A percentile compares a stretch with the other conserved stretches of the same genome.
phyloP scores from a whole-genome alignment of 2,797 vertebrate species.

The Cossypha dichroa region DNA sequence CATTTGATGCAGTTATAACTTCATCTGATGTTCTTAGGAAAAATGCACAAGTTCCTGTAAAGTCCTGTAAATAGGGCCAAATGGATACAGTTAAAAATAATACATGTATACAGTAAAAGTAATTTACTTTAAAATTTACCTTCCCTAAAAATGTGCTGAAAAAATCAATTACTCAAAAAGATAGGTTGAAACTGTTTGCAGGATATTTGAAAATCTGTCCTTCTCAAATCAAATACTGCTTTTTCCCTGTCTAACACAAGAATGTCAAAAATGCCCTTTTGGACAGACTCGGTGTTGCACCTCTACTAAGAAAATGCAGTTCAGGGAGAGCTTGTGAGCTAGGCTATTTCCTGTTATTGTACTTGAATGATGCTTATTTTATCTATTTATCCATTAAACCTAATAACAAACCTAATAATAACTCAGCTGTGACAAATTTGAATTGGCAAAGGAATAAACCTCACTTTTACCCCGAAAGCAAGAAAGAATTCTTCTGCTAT shows the following conservation, averaged over 20 bases:
- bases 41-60: conserved; percentile 82
- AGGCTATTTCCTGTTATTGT: neutral
- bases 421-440: neutral
- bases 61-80: conserved; percentile 65
- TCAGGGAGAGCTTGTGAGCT: neutral
- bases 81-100: neutral
- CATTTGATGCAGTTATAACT: conserved; percentile 77
- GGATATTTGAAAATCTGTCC: neutral
- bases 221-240: neutral
- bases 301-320: neutral
- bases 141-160: neutral
- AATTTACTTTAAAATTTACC: neutral
- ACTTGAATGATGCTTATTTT: neutral
- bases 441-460: neutral
- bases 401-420: neutral
- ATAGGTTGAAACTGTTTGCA: neutral
- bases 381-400: neutral
- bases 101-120: neutral
- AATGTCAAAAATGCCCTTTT: neutral
- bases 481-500: neutral
- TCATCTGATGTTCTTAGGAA: conserved; percentile 81
- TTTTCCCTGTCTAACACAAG: neutral
- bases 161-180: neutral
- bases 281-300: neutral
- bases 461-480: neutral